Percentiles rank a stretch among this genome's conserved stretches.
These are phyloP conservation scores for Ephestia elutella DNA, from an alignment of 1,140 invertebrate species.

Conservation along the genomic window DNA sequence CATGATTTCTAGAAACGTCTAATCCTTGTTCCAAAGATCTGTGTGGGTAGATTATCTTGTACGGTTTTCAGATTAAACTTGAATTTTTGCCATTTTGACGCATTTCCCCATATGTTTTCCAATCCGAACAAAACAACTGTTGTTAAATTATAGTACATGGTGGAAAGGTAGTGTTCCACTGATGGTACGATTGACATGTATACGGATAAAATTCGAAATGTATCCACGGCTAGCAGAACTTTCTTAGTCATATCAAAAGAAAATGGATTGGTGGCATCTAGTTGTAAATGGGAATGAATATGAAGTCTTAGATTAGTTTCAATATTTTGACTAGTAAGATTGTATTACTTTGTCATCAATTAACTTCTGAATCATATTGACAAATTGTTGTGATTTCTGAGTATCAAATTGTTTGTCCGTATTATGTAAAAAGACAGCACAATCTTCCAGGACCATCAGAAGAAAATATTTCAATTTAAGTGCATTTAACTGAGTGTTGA, in stretches of 20 bases:
- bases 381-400: conserved; percentile 48
- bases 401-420: conserved; percentile 44
- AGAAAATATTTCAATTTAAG: conserved; percentile 80
- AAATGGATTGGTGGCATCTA: conserved; percentile 87
- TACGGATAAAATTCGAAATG: conserved; percentile 62
- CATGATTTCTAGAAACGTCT: conserved; percentile 99
- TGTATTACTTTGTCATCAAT: conserved; percentile 77
- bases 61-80: conserved; percentile 89
- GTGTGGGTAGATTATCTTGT: conserved; percentile 95
- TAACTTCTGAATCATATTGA: conserved; percentile 44
- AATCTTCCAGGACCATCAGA: conserved; percentile 79
- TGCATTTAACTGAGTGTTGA: conserved; percentile 77
- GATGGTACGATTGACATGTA: conserved; percentile 71
- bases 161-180: conserved; percentile 94
- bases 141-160: conserved; percentile 98
- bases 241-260: conserved; percentile 72
- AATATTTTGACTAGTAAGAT: conserved; percentile 86
- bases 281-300: conserved; percentile 91
- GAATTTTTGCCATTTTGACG: conserved; percentile 89
- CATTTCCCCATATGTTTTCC: conserved; percentile 98
- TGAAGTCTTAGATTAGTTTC: conserved; percentile 93
- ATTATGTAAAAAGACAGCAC: conserved; percentile 53
- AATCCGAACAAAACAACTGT: conserved; percentile 97
- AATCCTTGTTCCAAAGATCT: conserved; percentile 97
- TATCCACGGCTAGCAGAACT: conserved; percentile 74